These are phyloP conservation scores for Coleophora deauratella DNA, from an alignment of 2,888 invertebrate genomes.

Conservation along the genomic window DNA sequence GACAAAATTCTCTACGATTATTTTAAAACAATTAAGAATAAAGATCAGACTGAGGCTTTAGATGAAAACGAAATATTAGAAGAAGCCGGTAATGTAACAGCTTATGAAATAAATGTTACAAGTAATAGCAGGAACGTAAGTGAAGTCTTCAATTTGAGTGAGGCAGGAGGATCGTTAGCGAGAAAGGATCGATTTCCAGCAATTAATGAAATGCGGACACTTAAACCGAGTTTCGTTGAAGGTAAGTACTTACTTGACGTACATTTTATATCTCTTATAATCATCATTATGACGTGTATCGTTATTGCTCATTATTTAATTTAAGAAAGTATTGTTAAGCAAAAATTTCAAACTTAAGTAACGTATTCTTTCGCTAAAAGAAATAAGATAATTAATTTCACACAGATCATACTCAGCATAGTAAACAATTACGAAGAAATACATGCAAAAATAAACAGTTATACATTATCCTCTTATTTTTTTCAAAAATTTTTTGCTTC, in stretches of 20 bases:
- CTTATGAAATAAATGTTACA: conserved; percentile 12
- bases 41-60: conserved; percentile 12
- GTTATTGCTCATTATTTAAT: too few relatives aligned
- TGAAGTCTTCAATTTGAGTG: conserved; percentile 5
- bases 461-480: too few relatives aligned
- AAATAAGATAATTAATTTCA: too few relatives aligned
- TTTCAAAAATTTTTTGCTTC: too few relatives aligned
- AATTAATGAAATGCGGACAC: conserved; percentile 28
- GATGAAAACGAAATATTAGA: conserved; percentile 13
- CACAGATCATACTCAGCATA: too few relatives aligned
- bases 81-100: conserved; percentile 13
- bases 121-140: conserved; percentile 8
- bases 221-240: conserved; percentile 27
- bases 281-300: too few relatives aligned
- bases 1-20: conserved; percentile 56
- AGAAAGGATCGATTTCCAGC: conserved; percentile 26
- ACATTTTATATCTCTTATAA: background rate
- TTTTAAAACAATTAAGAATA: conserved; percentile 49
- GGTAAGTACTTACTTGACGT: conserved; percentile 28
- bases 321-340: too few relatives aligned
- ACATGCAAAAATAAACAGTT: too few relatives aligned
- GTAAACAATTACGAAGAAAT: too few relatives aligned
- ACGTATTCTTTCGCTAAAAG: too few relatives aligned
- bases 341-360: too few relatives aligned
- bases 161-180: conserved; percentile 30